A percentile compares a stretch with the other conserved stretches of the same genome.
Evolutionary conservation across 2,888 invertebrate species (phyloP).

Genomic region (Orthosia cruda): DNA sequence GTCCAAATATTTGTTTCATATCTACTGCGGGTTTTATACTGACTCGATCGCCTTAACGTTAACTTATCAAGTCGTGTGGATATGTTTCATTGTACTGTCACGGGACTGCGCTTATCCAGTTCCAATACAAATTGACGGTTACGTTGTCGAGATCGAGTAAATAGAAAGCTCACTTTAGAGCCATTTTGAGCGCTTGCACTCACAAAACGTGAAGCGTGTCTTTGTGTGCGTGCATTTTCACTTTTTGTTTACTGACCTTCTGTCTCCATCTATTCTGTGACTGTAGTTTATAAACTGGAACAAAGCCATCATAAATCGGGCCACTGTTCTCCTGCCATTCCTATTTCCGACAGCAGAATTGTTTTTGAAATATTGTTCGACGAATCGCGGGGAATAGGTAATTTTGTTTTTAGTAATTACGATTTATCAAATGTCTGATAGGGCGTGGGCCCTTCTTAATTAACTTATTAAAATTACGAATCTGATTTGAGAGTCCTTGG

Average conservation of each 20-base stretch:
- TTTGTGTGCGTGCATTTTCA: not conserved
- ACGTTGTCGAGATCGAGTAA: too few species aligned
- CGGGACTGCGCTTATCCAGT: too few species aligned
- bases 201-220: not conserved
- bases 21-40: too few species aligned
- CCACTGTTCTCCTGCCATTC: constrained; percentile 69
- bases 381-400: constrained; percentile 57
- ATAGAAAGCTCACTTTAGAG: too few species aligned
- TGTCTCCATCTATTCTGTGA: not conserved
- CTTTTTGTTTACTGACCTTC: not conserved
- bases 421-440: constrained; percentile 57
- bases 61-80: too few species aligned
- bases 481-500: constrained; percentile 41
- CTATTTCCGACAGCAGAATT: constrained; percentile 76
- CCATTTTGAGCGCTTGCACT: too few species aligned
- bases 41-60: too few species aligned
- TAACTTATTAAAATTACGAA: constrained; percentile 59
- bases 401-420: constrained; percentile 60
- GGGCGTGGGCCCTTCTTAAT: constrained; percentile 43
- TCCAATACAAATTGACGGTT: too few species aligned
- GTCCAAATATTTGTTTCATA: too few species aligned
- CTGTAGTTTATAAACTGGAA: constrained; percentile 60
- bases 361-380: constrained; percentile 74
- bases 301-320: constrained; percentile 74
- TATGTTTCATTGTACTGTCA: too few species aligned